Evolutionary conservation across 2,888 invertebrate genomes (phyloP), one percentile per base, ranked within the genome.

Genomic region (Lepetodrilus schrolli): DNA sequence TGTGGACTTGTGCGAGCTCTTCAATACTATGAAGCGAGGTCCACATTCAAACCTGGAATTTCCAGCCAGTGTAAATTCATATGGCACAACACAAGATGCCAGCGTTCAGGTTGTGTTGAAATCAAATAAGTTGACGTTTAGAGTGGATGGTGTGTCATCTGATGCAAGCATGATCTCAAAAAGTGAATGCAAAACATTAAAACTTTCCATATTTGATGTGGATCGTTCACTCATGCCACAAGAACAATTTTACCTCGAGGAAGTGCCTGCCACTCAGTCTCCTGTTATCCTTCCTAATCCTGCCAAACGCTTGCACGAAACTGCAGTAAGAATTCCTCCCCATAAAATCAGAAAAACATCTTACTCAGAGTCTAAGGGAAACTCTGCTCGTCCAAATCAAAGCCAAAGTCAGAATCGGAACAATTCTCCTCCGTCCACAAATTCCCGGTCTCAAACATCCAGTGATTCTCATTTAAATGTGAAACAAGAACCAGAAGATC

Each of bases 141-240:
- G 34, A n/a, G 58, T 58, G 8, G 58, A 58, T 17, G 58, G 58
- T 34, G 58, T 58, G 58, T 58, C 58, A 30, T 58, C 58, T 26
- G 17, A 30, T 58, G 58, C 58, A 10, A 58, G 58, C 26, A 26
- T 58, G 4, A 58, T 58, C 26, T 58, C 58, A 34, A 58, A 58
- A 34, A 58, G 30, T 58, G 58, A 58, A 58, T 58, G 58, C 30
- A 23, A 30, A 17, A 58, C 58, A 3, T 58, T 58, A 34, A 58
- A 58, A 30, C 58, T 58, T 26, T 58, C 58, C 26, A 34, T 58
- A 8, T 58, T 58, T 58, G 58, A 58, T n/a, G 58, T 58, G 34
- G 58, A 58, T 34, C 8, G 58, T 7, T 30, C 58, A n/a, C 7
- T 58, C 10, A 58, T 58, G 26, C 58, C 58, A 4, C 58, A 58